Evolutionary conservation across 2,797 vertebrate species (phyloP), one percentile per base, ranked within the genome.

Genomic region (Tragopan temminckii): DNA sequence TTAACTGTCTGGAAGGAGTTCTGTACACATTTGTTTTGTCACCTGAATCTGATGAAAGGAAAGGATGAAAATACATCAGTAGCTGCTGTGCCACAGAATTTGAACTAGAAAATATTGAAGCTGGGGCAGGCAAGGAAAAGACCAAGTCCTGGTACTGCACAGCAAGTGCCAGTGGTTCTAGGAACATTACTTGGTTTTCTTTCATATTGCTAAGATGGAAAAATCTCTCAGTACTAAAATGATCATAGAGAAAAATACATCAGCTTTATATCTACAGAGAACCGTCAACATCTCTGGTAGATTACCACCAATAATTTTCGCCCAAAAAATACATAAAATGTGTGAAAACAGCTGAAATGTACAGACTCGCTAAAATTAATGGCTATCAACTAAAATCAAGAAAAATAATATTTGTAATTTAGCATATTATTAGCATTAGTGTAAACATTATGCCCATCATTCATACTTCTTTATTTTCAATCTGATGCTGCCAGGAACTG

Each of bases 41-140:
- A 96, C 94, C 88, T 95, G 96, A 96, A 96, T 90, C 80, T 74
- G 93, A 82, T 63, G 59, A 95, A 94, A 96, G 92, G 70, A 80
- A 92, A 92, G 92, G 93, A 93, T 10, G n/a, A 53, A 95, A 96
- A 94, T 63, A 94, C 88, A 87, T 86, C 66, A 46, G 91, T 50
- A 62, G 92, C 92, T 94, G 92, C 80, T 91, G 91, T 76, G 96
- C 93, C 88, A 83, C 78, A 79, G 91, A 88, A 85, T 91, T 85
- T 93, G 94, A 93, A 91, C 88, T 78, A 66, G 83, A 69, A 93
- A 84, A 83, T 48, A 81, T 1, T 3, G 36, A 68, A 70, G 63
- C 48, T 43, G n/a, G 50, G 78, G 64, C 78, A n/a, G 89, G 58
- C 29, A 64, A 62, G 78, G 64, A 61, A 68, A 66, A 93, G 79